Conservation (phyloP, 2,888 invertebrate species). For the Eristalis arbustorum region DNA sequence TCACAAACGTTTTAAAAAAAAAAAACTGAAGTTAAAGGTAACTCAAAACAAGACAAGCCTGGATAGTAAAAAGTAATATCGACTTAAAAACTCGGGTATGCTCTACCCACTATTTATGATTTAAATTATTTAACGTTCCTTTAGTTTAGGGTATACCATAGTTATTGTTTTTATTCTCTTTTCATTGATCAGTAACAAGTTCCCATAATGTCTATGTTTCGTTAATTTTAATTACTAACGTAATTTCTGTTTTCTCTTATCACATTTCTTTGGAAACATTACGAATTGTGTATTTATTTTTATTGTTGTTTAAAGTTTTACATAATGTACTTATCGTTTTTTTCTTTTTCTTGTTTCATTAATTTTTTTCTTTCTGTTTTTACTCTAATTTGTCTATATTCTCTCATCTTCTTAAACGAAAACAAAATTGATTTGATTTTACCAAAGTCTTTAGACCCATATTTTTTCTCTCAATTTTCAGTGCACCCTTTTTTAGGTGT, state of each 20-base stretch:
- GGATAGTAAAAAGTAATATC: conserved; percentile 39
- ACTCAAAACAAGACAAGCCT: conserved; percentile 12
- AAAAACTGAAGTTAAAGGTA: background rate
- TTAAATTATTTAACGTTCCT: background rate
- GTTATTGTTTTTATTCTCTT: background rate
- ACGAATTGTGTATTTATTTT: conserved; percentile 24
- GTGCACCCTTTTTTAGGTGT: background rate
- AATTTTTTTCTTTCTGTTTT: conserved; percentile 21
- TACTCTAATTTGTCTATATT: conserved; percentile 63
- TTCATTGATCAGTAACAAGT: conserved; percentile 36
- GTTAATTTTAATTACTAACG: background rate
- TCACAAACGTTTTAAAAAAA: background rate
- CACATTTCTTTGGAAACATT: conserved; percentile 65
- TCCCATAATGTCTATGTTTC: conserved; percentile 1
- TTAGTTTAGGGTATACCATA: background rate
- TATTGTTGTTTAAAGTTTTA: conserved; percentile 29
- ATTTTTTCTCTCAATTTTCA: background rate
- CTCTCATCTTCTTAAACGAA: conserved; percentile 70
- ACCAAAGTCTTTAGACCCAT: conserved; percentile 43
- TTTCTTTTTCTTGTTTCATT: background rate
- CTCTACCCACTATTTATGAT: conserved; percentile 6
- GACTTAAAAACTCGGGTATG: conserved; percentile 18
- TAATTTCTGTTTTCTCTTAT: conserved; percentile 35
- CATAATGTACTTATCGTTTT: background rate
- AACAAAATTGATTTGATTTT: conserved; percentile 58